Percentiles rank a stretch among this genome's conserved stretches.
These are phyloP conservation scores for Protodeltote pygarga DNA, from an alignment of 2,888 invertebrate species.

Conservation along the genomic window DNA sequence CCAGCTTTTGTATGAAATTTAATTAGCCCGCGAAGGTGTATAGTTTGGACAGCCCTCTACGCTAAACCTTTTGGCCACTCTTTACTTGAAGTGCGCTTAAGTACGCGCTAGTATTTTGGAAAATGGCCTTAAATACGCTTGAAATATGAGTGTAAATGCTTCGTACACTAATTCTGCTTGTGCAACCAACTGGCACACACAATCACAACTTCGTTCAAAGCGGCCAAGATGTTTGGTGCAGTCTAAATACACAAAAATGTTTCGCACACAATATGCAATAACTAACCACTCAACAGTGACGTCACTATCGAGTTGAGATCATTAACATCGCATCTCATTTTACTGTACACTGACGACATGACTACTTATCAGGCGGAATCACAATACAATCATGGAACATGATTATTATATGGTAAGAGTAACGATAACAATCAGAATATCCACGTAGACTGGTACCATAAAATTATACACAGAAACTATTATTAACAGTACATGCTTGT, in stretches of 20 bases:
- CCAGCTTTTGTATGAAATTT: too few species aligned
- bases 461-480: slow-evolving; percentile 46
- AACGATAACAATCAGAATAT: slow-evolving; percentile 42
- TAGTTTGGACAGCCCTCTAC: too few species aligned
- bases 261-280: slow-evolving; percentile 34
- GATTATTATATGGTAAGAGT: slow-evolving; percentile 37
- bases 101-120: too few species aligned
- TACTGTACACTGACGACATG: slow-evolving; percentile 43
- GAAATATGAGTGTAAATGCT: too few species aligned
- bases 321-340: slow-evolving; percentile 45
- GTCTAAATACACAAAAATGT: slow-evolving; percentile 36
- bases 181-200: too few species aligned
- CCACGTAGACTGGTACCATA: slow-evolving; percentile 39
- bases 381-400: slow-evolving; percentile 48
- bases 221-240: too few species aligned
- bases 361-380: slow-evolving; percentile 53
- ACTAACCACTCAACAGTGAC: slow-evolving; percentile 36
- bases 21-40: too few species aligned
- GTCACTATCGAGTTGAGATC: slow-evolving; percentile 47
- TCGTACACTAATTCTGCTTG: too few species aligned
- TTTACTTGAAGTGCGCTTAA: too few species aligned
- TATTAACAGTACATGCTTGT: slow-evolving; percentile 46
- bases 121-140: too few species aligned
- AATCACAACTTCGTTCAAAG: too few species aligned
- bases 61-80: too few species aligned